phyloP scores from a whole-genome alignment of 2,888 invertebrate genomes.

The Acanthosoma haemorrhoidale region DNA sequence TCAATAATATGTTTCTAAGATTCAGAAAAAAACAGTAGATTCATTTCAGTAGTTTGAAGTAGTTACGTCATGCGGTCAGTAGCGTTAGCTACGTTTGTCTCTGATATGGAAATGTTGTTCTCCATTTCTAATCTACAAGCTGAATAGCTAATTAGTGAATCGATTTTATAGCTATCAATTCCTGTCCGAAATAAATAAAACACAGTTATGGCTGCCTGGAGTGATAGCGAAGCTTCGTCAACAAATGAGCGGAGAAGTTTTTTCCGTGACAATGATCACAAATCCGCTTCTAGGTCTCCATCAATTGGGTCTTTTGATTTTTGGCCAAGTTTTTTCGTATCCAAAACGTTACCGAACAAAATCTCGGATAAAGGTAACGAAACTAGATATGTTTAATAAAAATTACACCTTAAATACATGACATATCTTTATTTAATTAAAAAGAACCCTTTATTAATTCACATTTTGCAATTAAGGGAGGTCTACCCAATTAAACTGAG shows the following conservation, averaged over 20 bases:
- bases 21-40: too few relatives aligned
- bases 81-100: too few relatives aligned
- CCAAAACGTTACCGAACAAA: conserved; percentile 32
- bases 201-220: conserved; percentile 40
- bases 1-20: too few relatives aligned
- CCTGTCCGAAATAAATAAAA: not conserved
- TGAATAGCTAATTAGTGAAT: not conserved
- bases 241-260: conserved; percentile 36
- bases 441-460: too few relatives aligned
- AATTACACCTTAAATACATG: too few relatives aligned
- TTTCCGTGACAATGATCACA: conserved; percentile 48
- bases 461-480: too few relatives aligned
- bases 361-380: conserved; percentile 29
- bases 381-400: not conserved
- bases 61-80: too few relatives aligned
- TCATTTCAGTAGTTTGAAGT: too few relatives aligned
- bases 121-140: not conserved
- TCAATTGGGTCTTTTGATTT: conserved; percentile 52
- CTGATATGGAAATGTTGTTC: not conserved
- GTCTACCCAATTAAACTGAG: too few relatives aligned
- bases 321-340: conserved; percentile 38
- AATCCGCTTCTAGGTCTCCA: conserved; percentile 52
- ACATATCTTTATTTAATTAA: too few relatives aligned
- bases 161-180: not conserved
- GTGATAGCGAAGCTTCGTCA: conserved; percentile 37